Evolutionary conservation across 2,113 vertebrate genomes (phyloP).

Genomic region (Ictalurus furcatus): DNA sequence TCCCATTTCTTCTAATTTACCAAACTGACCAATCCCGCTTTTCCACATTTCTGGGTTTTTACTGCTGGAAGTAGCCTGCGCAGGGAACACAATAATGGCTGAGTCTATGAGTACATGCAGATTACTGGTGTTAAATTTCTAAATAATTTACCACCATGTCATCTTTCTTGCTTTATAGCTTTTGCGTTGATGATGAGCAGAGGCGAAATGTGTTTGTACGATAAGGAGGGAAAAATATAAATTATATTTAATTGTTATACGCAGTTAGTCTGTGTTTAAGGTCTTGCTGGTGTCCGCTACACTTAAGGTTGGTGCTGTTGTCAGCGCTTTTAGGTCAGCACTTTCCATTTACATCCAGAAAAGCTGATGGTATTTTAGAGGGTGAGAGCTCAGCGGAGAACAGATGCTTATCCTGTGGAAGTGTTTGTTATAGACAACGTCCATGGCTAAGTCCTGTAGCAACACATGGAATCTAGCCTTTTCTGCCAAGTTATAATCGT

Average conservation of each 20-base stretch:
- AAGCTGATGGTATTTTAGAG: neutral
- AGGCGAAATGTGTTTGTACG: neutral
- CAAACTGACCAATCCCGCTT: neutral
- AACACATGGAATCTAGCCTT: neutral
- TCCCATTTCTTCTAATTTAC: too few relatives aligned
- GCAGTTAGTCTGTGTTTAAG: neutral
- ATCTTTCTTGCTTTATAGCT: neutral
- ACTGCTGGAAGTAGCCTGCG: neutral
- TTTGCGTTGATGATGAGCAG: neutral
- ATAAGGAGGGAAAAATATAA: neutral
- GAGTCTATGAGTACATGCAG: neutral
- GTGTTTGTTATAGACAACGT: neutral
- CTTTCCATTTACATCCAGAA: neutral
- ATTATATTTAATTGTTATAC: neutral
- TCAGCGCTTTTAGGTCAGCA: constrained; percentile 15
- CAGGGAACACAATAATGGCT: neutral
- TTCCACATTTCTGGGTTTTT: neutral
- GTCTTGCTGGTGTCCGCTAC: neutral
- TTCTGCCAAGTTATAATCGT: neutral
- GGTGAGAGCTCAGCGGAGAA: neutral
- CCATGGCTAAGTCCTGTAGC: neutral
- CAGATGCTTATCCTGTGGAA: neutral
- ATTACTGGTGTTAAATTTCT: neutral
- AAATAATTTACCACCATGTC: neutral
- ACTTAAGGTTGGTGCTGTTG: neutral